phyloP scores from a whole-genome alignment of 2,797 vertebrate genomes.

The Sebastes paucispinis region DNA sequence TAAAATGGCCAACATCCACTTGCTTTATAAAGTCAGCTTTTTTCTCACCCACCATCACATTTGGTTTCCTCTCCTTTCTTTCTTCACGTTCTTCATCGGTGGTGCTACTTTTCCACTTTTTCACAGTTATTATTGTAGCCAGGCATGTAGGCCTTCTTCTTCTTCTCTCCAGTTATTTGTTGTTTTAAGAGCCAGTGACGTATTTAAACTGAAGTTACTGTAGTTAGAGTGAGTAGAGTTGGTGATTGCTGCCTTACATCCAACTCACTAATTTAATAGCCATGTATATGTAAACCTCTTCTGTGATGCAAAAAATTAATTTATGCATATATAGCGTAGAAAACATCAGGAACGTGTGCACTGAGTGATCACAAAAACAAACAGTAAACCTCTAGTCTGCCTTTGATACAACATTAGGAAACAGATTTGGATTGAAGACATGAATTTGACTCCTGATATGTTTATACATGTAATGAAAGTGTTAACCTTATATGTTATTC shows the following conservation, averaged over 20 bases:
- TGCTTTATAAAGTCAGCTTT: conserved; percentile 86
- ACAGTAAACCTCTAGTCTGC: conserved; percentile 10
- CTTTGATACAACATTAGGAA: conserved; percentile 49
- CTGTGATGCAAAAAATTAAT: conserved; percentile 69
- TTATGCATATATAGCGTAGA: conserved; percentile 65
- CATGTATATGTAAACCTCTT: conserved; percentile 65
- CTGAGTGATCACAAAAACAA: conserved; percentile 28
- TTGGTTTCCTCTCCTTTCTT: conserved; percentile 69
- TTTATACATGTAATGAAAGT: conserved; percentile 61
- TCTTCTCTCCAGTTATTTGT: conserved; percentile 4
- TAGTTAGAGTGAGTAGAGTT: conserved; percentile 54
- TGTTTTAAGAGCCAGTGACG: conserved; percentile 25
- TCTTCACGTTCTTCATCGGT: conserved; percentile 50
- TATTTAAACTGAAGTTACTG: conserved; percentile 49
- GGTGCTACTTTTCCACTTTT: conserved; percentile 39
- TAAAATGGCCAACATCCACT: conserved; percentile 82
- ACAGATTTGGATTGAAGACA: conserved; percentile 40
- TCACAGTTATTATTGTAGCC: conserved; percentile 23
- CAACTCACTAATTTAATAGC: conserved; percentile 62
- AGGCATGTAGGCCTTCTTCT: conserved; percentile 18
- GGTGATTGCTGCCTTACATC: conserved; percentile 65
- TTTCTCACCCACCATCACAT: conserved; percentile 81
- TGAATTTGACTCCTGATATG: conserved; percentile 52
- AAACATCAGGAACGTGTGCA: conserved; percentile 41
- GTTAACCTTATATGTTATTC: conserved; percentile 52